Base-by-base conservation (phyloP, 2,113 vertebrate genomes). In the Cyphomyrus plagiostoma region DNA sequence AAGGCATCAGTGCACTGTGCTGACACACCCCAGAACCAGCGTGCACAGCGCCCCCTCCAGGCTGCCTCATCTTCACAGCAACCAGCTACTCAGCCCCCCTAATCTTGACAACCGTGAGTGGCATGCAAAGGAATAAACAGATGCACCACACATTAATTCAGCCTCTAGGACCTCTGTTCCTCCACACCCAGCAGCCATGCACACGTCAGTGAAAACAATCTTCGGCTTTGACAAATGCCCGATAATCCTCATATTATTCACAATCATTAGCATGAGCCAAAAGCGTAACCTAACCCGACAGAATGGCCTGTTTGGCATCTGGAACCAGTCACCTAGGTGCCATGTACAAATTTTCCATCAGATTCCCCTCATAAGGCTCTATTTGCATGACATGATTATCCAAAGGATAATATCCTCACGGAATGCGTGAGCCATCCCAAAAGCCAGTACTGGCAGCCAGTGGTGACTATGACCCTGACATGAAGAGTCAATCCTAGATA, bases 401-500 rank as follows among this genome's bases (percentile, higher is more conserved):
- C 90, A 91, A 91, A 53, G 56, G 70, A 66, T 89, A 90, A 91
- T 74, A 88, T 84, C 90, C 70, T 48, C 52, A 82, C 46, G 82
- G 91, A 89, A 92, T 90, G 62, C 52, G 88, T 86, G 91, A 88
- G 92, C 62, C 86, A 89, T 50, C 74, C 35, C 66, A 17, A 89
- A 92, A 74, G 86, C 89, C 88, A 46, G 86, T 89, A 91, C 89
- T 80, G 70, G 87, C 87, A 86, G 90, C 56, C 26, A 45, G 77
- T 19, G 2, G 17, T 21, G 4, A 46, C 77, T 48, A 46, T 46
- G 82, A 84, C 82, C 53, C 89, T 89, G 42, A 62, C 88, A 88
- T 90, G 52, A 89, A 91, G 88, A 93, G 84, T 90, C 90, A 88
- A 90, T 91, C 90, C 90, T 92, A 93, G 93, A 93, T 90, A 90